phyloP scores from a whole-genome alignment of 2,113 vertebrate species.

The Kobus ellipsiprymnus region DNA sequence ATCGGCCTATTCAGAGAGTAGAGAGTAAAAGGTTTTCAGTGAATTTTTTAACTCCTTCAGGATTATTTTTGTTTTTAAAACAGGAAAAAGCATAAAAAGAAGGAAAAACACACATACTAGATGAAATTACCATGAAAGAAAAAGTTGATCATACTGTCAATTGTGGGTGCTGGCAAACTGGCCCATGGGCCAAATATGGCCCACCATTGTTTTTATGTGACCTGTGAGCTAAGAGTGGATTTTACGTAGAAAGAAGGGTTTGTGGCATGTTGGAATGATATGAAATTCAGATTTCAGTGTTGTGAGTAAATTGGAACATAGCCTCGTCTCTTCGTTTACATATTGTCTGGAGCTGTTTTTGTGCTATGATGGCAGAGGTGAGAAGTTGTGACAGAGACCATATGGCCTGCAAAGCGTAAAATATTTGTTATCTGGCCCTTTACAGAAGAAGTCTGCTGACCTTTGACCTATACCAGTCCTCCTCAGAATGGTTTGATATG shows the following conservation, averaged over 20 bases:
- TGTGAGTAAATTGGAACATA: neutral
- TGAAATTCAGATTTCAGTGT: neutral
- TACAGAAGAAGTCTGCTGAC: neutral
- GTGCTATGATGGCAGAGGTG: neutral
- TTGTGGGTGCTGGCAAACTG: neutral
- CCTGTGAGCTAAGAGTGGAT: neutral
- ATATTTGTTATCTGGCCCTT: neutral
- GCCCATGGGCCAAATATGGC: neutral
- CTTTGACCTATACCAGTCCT: neutral
- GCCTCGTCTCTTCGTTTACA: neutral
- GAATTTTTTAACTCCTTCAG: neutral
- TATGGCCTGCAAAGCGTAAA: neutral
- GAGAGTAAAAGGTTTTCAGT: neutral
- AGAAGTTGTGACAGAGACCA: neutral
- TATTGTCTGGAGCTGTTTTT: neutral
- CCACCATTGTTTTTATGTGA: neutral
- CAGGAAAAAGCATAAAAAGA: neutral
- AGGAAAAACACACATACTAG: neutral
- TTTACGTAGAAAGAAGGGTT: conserved; percentile 4
- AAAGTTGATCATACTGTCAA: neutral
- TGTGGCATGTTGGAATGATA: neutral
- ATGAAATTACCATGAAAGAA: neutral
- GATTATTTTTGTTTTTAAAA: neutral
- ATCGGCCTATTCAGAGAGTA: neutral
- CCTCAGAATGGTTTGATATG: neutral